Evolutionary conservation across 2,113 vertebrate species (phyloP), one percentile per base, ranked within the genome.

Genomic region (Chaetops frenatus): DNA sequence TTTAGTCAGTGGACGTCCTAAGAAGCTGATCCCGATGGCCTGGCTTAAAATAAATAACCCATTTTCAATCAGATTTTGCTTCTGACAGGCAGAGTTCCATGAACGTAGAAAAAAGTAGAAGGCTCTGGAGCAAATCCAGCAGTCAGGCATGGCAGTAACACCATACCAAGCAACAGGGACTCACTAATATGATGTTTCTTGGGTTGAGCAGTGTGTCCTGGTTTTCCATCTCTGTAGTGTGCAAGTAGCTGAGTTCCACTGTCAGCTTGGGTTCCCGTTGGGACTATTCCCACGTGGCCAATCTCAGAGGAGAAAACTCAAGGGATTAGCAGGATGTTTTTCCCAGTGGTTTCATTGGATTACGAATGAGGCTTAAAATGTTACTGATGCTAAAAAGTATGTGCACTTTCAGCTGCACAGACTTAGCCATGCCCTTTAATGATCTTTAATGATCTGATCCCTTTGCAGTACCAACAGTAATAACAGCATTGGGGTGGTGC

Each of bases 11-110:
- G 69, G 69, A 48, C 81, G 51, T 94, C 76, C 71, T 92, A 96
- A 97, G 92, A 95, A 70, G 79, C 81, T 96, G 67, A 95, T 93
- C 91, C 3, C 0, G 78, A 53, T 3, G 3, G 48, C 78, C 71
- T 92, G 81, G 27, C 86, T 91, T 95, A 94, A 96, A 97, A 95
- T 97, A 97, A 94, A 82, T 53, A 96, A 88, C 81, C 66, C 47
- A 61, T 53, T 94, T 88, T 77, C 70, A 72, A 25, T 29, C 23
- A n/a, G 50, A 56, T 81, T 89, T 86, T 79, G 2, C 15, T 57
- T 88, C 54, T 92, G 61, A 45, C 27, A 72, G 25, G 36, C 25
- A 88, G 54, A 81, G 27, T 28, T 79, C 38, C 42, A 25, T 2
- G 3, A 79, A 33, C 15, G 64, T 0, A 35, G 35, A 23, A 74